Percentiles rank a stretch among this genome's conserved stretches.
These are phyloP conservation scores for Synergus itoensis DNA, from an alignment of 2,888 invertebrate genomes.

Conservation along the genomic window DNA sequence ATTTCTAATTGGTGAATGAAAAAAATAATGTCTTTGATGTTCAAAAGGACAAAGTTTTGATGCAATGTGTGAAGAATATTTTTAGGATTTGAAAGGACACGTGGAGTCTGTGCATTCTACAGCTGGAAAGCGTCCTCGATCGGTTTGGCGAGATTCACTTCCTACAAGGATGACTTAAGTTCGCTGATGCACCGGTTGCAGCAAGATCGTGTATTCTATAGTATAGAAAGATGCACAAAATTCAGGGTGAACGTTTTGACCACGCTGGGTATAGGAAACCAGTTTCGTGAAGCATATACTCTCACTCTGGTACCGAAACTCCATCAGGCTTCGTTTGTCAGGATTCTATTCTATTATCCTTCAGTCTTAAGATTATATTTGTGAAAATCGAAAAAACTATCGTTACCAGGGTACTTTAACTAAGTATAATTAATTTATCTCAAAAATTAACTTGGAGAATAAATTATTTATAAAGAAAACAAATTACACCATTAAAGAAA, in stretches of 20 bases:
- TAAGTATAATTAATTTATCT: neutral
- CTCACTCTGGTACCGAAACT: conserved; percentile 54
- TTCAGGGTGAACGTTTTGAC: conserved; percentile 57
- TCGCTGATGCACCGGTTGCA: conserved; percentile 51
- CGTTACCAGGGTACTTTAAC: conserved; percentile 31
- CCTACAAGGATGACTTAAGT: conserved; percentile 47
- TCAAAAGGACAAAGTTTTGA: neutral
- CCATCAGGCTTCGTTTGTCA: conserved; percentile 51
- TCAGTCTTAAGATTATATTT: conserved; percentile 58
- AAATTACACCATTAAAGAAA: neutral
- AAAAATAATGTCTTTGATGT: neutral
- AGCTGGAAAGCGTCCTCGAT: conserved; percentile 46
- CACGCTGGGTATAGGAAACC: conserved; percentile 64
- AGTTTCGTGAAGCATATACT: conserved; percentile 63
- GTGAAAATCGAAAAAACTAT: conserved; percentile 30
- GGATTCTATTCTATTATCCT: conserved; percentile 66
- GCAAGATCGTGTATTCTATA: conserved; percentile 44
- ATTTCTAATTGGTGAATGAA: neutral
- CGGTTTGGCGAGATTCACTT: conserved; percentile 49
- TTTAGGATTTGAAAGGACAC: conserved; percentile 4
- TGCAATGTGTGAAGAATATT: neutral
- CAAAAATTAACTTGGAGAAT: neutral
- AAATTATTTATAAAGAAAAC: neutral
- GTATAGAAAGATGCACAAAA: conserved; percentile 50
- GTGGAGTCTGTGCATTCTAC: conserved; percentile 25